A percentile compares a stretch with the other conserved stretches of the same genome.
phyloP scores from a whole-genome alignment of 2,797 vertebrate genomes.

The Chromis chromis region DNA sequence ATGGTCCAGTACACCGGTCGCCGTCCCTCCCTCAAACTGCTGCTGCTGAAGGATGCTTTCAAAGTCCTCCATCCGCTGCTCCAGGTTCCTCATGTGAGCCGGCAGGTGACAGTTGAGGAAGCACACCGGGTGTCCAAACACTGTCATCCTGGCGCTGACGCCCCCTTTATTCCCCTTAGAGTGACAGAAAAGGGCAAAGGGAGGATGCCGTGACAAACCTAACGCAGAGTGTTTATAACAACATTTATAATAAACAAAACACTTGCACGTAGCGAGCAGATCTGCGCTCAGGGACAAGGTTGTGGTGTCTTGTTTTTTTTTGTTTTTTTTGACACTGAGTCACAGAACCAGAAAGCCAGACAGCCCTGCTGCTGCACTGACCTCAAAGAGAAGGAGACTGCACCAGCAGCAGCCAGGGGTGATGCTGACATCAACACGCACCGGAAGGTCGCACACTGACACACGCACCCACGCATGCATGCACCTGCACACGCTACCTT shows the following conservation, averaged over 20 bases:
- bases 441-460: conserved; percentile 72
- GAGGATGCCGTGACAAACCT: not conserved
- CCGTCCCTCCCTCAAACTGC: conserved; percentile 92
- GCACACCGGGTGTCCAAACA: conserved; percentile 95
- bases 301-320: not conserved
- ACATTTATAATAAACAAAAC: conserved; percentile 4
- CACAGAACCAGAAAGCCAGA: conserved; percentile 69
- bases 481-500: conserved; percentile 19
- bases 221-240: too few relatives aligned
- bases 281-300: conserved; percentile 42
- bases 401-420: conserved; percentile 76
- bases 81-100: conserved; percentile 95
- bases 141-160: conserved; percentile 90
- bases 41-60: conserved; percentile 97
- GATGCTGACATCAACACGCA: conserved; percentile 78
- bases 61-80: conserved; percentile 97
- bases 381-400: conserved; percentile 85
- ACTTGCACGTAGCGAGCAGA: conserved; percentile 5
- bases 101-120: conserved; percentile 99
- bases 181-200: conserved; percentile 3
- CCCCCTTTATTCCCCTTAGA: conserved; percentile 97
- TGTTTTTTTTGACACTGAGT: conserved; percentile 27
- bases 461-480: conserved; percentile 46
- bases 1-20: conserved; percentile 94
- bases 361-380: conserved; percentile 78